A percentile compares a stretch with the other conserved stretches of the same genome.
These are phyloP conservation scores for Drymonia ruficornis DNA, from an alignment of 2,888 invertebrate species.

Conservation along the genomic window DNA sequence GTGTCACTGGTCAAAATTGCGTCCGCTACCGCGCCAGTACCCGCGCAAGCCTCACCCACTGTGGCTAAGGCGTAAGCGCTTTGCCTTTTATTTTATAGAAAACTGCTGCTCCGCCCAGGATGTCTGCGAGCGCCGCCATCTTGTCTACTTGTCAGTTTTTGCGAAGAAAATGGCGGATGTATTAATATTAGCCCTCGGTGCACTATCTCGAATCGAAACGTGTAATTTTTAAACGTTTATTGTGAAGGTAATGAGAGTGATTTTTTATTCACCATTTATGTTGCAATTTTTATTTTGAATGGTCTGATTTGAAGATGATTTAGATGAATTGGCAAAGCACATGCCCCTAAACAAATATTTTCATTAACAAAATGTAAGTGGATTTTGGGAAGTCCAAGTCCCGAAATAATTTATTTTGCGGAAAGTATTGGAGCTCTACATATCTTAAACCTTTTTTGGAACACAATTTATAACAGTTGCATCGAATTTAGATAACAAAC, in stretches of 20 bases:
- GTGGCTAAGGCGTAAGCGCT: too few species aligned
- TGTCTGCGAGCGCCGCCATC: conserved; percentile 29
- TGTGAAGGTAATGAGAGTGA: not conserved
- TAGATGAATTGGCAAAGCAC: too few species aligned
- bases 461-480: not conserved
- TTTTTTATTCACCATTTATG: not conserved
- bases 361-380: too few species aligned
- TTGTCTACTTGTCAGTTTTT: conserved; percentile 50
- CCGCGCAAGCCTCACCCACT: too few species aligned
- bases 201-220: conserved; percentile 24
- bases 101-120: conserved; percentile 51
- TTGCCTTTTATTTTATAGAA: conserved; percentile 70
- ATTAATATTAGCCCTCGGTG: conserved; percentile 57
- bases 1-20: too few species aligned
- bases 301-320: not conserved
- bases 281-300: conserved; percentile 6
- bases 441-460: not conserved
- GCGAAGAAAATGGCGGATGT: conserved; percentile 60
- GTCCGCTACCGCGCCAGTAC: too few species aligned
- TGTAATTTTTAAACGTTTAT: not conserved
- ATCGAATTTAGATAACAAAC: too few species aligned
- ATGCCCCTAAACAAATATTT: too few species aligned
- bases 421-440: too few species aligned
- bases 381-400: too few species aligned
- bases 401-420: too few species aligned